Conservation (phyloP, 2,113 vertebrate genomes). For the Lasiurus cinereus region DNA sequence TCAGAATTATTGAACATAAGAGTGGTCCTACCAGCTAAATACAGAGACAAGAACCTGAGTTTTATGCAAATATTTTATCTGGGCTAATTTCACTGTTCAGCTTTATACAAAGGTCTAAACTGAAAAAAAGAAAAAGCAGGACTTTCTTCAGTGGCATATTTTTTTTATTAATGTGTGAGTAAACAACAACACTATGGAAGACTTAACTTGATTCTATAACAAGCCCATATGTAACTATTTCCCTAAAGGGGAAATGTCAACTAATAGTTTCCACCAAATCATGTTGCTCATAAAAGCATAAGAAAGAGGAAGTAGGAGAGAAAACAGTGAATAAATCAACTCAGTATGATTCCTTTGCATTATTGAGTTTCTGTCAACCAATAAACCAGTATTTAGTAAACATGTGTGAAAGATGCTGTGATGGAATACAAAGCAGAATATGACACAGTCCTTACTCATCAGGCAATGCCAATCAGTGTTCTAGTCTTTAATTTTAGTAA, state of each 20-base stretch:
- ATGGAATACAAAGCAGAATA: not conserved
- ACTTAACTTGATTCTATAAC: not conserved
- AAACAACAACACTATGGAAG: not conserved
- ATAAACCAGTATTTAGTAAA: not conserved
- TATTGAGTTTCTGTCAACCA: not conserved
- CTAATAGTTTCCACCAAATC: slow-evolving; percentile 15
- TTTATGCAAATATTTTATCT: not conserved
- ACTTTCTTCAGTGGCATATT: not conserved
- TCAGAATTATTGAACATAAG: not conserved
- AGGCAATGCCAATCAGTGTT: not conserved
- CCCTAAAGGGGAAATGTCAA: not conserved
- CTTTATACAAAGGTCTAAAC: not conserved
- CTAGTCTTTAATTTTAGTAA: slow-evolving; percentile 18
- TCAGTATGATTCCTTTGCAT: not conserved
- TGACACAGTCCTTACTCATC: not conserved
- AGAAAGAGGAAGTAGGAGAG: not conserved
- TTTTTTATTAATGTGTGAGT: not conserved
- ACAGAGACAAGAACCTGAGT: not conserved
- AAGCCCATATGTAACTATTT: not conserved
- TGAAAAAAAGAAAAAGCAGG: slow-evolving; percentile 6
- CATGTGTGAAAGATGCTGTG: not conserved
- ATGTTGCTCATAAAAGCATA: slow-evolving; percentile 1
- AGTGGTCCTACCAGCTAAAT: not conserved
- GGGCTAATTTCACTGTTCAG: not conserved
- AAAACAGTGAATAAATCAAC: not conserved